phyloP scores from a whole-genome alignment of 92 coral and sea anemone species.

The Epizoanthus rinbou region DNA sequence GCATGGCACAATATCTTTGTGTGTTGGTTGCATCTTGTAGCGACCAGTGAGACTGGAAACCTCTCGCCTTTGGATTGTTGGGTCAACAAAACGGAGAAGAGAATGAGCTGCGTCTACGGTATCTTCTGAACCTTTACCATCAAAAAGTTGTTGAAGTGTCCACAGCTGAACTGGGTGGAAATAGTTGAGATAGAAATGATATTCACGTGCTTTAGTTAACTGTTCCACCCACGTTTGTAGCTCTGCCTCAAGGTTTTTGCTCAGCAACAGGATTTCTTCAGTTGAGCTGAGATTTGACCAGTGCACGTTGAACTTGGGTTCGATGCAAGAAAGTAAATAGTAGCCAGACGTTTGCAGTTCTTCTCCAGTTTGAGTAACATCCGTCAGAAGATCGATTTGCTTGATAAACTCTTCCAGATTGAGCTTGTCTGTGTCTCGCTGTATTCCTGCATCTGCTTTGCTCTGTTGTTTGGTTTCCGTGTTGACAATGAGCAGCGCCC shows the following conservation, averaged over 20 bases:
- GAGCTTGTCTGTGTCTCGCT: constrained; percentile 27
- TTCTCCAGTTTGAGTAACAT: constrained; percentile 46
- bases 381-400: constrained; percentile 65
- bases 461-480: constrained; percentile 57
- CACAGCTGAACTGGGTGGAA: constrained; percentile 77
- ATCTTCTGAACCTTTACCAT: constrained; percentile 27
- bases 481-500: constrained; percentile 68
- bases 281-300: constrained; percentile 56
- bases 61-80: neutral
- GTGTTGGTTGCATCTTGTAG: neutral
- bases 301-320: constrained; percentile 33
- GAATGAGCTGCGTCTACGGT: constrained; percentile 3
- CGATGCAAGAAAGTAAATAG: neutral
- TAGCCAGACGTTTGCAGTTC: constrained; percentile 67
- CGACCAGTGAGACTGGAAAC: neutral
- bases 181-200: constrained; percentile 58
- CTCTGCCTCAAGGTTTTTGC: constrained; percentile 25
- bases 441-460: constrained; percentile 24
- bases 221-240: constrained; percentile 52
- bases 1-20: constrained; percentile 13
- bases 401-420: constrained; percentile 56
- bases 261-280: constrained; percentile 43
- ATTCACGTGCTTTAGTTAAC: constrained; percentile 38
- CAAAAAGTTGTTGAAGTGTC: constrained; percentile 54
- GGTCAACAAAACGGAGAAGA: constrained; percentile 47